Percentiles rank a stretch among this genome's conserved stretches.
These are phyloP conservation scores for Lasiommata megera DNA, from an alignment of 2,888 invertebrate species.

Conservation along the genomic window DNA sequence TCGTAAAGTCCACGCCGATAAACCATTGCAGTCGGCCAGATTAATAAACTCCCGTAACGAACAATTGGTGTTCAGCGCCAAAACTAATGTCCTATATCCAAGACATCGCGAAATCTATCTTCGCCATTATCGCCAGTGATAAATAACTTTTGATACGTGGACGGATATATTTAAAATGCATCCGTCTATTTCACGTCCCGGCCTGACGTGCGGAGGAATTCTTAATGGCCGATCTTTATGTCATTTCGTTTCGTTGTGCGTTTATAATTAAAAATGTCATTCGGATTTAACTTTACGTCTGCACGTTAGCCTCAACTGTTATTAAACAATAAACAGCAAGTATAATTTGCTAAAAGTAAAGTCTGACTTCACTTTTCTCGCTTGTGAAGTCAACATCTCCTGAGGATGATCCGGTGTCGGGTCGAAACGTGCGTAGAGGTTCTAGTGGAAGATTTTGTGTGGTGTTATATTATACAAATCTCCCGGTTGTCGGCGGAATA, in stretches of 20 bases:
- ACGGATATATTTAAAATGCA: slow-evolving; percentile 30
- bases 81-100: slow-evolving; percentile 22
- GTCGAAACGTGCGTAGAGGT: no score
- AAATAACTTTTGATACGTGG: slow-evolving; percentile 29
- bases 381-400: no score
- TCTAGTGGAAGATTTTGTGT: no score
- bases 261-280: slow-evolving; percentile 6
- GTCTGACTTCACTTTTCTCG: no score
- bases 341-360: no score
- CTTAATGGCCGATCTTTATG: slow-evolving; percentile 21
- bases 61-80: slow-evolving; percentile 4
- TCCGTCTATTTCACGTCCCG: slow-evolving; percentile 28
- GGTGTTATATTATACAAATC: no score
- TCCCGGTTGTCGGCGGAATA: no score
- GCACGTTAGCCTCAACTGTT: no score
- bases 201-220: slow-evolving; percentile 16
- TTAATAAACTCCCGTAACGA: slow-evolving; percentile 8
- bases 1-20: background rate
- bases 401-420: no score
- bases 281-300: no score
- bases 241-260: slow-evolving; percentile 12
- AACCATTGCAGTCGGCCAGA: background rate
- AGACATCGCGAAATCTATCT: slow-evolving; percentile 25
- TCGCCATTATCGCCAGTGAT: slow-evolving; percentile 27
- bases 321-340: no score